phyloP scores from a whole-genome alignment of 2,113 vertebrate genomes.

The Nothoprocta pentlandii region DNA sequence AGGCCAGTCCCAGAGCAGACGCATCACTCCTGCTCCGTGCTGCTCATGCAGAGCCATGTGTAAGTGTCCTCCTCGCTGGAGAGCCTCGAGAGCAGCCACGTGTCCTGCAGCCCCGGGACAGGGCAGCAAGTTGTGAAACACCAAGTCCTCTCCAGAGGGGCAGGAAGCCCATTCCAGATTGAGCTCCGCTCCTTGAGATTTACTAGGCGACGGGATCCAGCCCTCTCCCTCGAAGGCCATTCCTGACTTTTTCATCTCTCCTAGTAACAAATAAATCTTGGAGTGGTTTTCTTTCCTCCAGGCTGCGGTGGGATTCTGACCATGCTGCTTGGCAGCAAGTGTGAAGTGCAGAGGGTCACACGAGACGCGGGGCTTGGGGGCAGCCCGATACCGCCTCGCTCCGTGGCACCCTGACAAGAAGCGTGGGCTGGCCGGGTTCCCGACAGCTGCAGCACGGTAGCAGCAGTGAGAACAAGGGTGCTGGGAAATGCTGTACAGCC shows the following conservation, averaged over 20 bases:
- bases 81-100: neutral
- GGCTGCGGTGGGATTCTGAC: accelerated
- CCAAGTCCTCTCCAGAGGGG: neutral
- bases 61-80: too few relatives aligned
- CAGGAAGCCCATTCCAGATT: neutral
- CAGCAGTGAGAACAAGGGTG: neutral
- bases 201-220: neutral
- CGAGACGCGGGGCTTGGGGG: neutral
- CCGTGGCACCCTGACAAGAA: neutral
- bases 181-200: neutral
- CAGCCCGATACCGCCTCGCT: neutral
- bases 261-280: neutral
- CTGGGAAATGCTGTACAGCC: neutral
- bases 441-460: neutral
- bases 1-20: neutral
- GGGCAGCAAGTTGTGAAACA: neutral
- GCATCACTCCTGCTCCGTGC: neutral
- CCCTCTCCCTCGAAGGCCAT: neutral
- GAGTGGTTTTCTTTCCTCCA: neutral
- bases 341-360: accelerated
- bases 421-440: neutral
- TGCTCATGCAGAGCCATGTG: too few relatives aligned
- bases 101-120: neutral
- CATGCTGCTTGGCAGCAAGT: neutral
- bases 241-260: neutral